Percentiles rank a stretch among this genome's conserved stretches.
Conservation (phyloP, 2,113 vertebrate genomes). For the Anhinga anhinga region DNA sequence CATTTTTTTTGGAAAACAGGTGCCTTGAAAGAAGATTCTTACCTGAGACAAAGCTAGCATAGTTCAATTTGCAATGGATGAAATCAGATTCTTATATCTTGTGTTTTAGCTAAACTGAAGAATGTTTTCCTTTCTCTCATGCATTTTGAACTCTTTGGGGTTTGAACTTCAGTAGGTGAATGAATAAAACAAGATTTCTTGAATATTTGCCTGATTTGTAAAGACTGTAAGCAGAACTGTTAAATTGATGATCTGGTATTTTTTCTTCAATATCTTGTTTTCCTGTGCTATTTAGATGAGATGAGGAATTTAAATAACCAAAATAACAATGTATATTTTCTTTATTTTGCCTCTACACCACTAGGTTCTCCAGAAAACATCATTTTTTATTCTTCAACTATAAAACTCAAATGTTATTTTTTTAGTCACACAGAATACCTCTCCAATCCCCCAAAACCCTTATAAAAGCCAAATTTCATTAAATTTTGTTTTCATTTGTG, state of each 20-base stretch:
- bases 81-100: not conserved
- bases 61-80: not conserved
- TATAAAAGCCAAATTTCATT: not conserved
- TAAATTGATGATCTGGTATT: not conserved
- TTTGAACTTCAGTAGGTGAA: not conserved
- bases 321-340: not conserved
- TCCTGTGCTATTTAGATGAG: not conserved
- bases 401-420: not conserved
- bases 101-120: not conserved
- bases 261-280: not conserved
- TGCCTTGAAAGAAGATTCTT: not conserved
- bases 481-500: not conserved
- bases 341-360: not conserved
- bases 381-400: not conserved
- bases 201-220: not conserved
- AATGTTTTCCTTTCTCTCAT: not conserved
- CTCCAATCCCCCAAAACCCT: not conserved
- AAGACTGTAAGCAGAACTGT: not conserved
- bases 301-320: not conserved
- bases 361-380: not conserved
- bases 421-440: not conserved
- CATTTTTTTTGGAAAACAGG: not conserved
- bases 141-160: not conserved
- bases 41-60: not conserved
- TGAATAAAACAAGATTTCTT: not conserved